Base-by-base conservation (phyloP, 1,140 invertebrate genomes). In the Ladona fulva region DNA sequence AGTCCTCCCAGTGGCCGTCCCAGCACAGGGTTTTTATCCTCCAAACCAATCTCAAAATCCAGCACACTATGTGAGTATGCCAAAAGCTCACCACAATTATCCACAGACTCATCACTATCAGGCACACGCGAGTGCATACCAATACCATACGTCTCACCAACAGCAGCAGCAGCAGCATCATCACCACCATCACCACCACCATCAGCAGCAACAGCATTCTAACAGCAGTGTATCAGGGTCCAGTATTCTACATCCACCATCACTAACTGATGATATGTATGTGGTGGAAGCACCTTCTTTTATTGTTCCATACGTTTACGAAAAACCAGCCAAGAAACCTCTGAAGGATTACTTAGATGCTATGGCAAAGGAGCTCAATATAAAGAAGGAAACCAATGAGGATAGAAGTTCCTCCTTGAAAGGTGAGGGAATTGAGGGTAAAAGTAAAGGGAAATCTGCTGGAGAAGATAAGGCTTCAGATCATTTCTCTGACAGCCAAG, bases 251-350 rank as follows among this genome's bases (percentile, higher is more conserved):
- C 52, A 66, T 66, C 52, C 52, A 79, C 92, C 93, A 0, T 91
- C 92, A 6, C 86, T 95, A 6, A 95, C 93, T 7, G 94, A 96
- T 83, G 93, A 95, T 81, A 95, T 95, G 91, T 95, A 92, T 85
- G 93, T 95, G 0, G 91, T 96, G 11, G 94, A 96, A 85, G 94
- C 94, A 25, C 94, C 94, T 5, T 95, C 94, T 16, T 95, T 96
- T 82, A 95, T 96, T 82, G 93, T 96, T 80, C 94, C 94, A 66
- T 96, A 95, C 84, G 93, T 96, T n/a, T 95, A 95, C 84, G 93
- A 95, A 85, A 95, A 95, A 84, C 93, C 93, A 6, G 92, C 94
- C 0, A 84, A 93, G 10, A 91, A 92, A 82, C 90, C 90, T 74
- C 87, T 96, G 74, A 93, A 91, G 83, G 90, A 93, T 80, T 93